Base-by-base conservation (phyloP, 2,113 vertebrate species). In the Cichladusa arquata region DNA sequence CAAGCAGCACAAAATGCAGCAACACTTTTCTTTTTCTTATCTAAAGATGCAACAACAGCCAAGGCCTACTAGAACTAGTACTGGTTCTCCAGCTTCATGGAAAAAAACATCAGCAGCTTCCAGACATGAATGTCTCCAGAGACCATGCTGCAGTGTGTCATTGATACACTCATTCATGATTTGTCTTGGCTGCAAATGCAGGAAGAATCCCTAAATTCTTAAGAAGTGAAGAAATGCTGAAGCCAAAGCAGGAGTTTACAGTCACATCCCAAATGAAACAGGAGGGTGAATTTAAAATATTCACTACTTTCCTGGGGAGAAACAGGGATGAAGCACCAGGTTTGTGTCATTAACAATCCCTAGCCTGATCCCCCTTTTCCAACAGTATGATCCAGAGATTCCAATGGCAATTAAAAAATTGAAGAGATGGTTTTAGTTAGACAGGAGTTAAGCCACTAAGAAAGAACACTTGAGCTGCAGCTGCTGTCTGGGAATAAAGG, bases 401-500 rank as follows among this genome's bases (percentile, higher is more conserved):
- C 80, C 80, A 64, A 9, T 0, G 36, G 72, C 47, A 78, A 70
- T 71, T 60, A 22, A 86, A 83, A 48, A 81, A 72, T 1, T 9
- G 38, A 56, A 71, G 60, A 61, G 33, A 42, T 17, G 4, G 31
- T 74, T 83, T 86, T 44, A 70, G 64, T 79, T 81, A 64, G 53
- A 61, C n/a, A n/a, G 60, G n/a, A 90, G 54, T 34, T 58, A 67
- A 86, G 10, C 58, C 73, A 33, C 9, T 31, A 70, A 83, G 65
- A 47, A 64, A 34, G 66, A 67, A 48, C 2, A 40, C 14, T 42
- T 6, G 1, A 44, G 65, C 77, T 70, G 76, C 95, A 95, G 93
- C 94, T 93, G 86, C 18, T 81, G 88, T 51, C 88, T 90, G 74
- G 78, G 88, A 90, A 25, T 29, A 95, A 50, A 50, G 19, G 88